Evolutionary conservation across 23 tunicate species (phyloP), one percentile per base, ranked within the genome.

Genomic region (Clavelina lepadiformis): DNA sequence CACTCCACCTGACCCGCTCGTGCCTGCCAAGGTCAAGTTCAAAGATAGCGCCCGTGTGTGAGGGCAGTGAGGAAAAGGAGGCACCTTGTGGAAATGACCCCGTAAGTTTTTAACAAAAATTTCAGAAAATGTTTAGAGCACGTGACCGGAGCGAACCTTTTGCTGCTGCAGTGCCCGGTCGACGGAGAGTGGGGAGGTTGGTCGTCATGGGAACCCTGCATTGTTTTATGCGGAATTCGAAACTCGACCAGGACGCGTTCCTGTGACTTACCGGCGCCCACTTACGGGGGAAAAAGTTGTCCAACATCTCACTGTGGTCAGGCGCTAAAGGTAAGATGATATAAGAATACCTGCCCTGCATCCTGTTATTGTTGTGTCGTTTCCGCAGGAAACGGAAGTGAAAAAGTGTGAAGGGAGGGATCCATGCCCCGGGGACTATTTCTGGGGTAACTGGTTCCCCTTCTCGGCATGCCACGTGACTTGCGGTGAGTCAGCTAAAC

Each of bases 401-500:
- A 36, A 61, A 22, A 53, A 46, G 5, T 62, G 75, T n/a, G 15
- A 58, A 2, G 83, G 73, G 2, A 3, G 31, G 11, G 20, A 63
- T 11, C 93, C 93, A 4, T 86, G 85, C 47, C 73, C 76, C 7
- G 74, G 63, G 5, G 82, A 57, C 38, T 57, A 55, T 28, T 8
- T 21, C 55, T 86, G 95, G 95, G 85, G 75, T 27, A 51, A 73
- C 20, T 86, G 95, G 95, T 26, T 62, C 8, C 41, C 19, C 38
- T 86, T 78, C 49, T 27, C 50, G 18, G 38, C 56, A 22, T 86
- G 95, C 58, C 24, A 74, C 2, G 57, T 46, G 5, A 78, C 95
- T 1, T 86, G 95, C 35, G 95, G 80, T 1, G 15, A 28, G 27
- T 38, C 51, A 33, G 72, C 78, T 6, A 28, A 61, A 57, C 57